These are phyloP conservation scores for Augochlora pura DNA, from an alignment of 1,140 invertebrate species.

Conservation along the genomic window DNA sequence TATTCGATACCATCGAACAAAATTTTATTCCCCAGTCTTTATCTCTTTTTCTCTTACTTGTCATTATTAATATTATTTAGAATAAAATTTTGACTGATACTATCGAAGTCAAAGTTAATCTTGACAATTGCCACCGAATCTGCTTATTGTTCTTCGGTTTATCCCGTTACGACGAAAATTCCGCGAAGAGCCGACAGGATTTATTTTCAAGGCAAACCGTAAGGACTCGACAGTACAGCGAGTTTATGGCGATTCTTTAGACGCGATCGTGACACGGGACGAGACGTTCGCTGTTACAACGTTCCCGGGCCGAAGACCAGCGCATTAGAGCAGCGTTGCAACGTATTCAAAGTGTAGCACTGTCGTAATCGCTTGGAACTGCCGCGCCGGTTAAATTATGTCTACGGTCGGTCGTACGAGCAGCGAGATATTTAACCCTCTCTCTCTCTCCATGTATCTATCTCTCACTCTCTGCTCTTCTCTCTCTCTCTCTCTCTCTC, in stretches of 20 bases:
- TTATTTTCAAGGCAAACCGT: too few relatives aligned
- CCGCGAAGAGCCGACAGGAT: too few relatives aligned
- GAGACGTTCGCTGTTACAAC: background rate
- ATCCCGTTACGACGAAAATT: too few relatives aligned
- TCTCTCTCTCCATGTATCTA: background rate
- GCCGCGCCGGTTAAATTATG: slow-evolving; percentile 43
- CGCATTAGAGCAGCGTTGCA: slow-evolving; percentile 38
- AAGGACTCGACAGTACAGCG: background rate
- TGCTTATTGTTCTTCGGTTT: too few relatives aligned
- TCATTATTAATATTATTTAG: too few relatives aligned
- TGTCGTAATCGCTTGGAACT: slow-evolving; percentile 56
- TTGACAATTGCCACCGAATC: too few relatives aligned
- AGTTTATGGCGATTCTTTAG: background rate
- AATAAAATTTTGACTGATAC: too few relatives aligned
- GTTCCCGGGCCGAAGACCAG: background rate
- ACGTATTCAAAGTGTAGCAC: slow-evolving; percentile 44
- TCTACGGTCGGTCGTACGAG: slow-evolving; percentile 16
- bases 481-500: background rate
- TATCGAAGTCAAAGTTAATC: too few relatives aligned
- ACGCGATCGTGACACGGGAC: background rate
- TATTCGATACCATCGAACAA: too few relatives aligned
- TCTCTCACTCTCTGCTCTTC: background rate
- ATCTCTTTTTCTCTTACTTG: too few relatives aligned
- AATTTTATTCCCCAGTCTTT: too few relatives aligned
- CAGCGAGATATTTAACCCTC: slow-evolving; percentile 22